A percentile compares a stretch with the other conserved stretches of the same genome.
These are phyloP conservation scores for Axinella damicornis DNA, from an alignment of 37 sponge, comb jelly and placozoan genomes.

Conservation along the genomic window DNA sequence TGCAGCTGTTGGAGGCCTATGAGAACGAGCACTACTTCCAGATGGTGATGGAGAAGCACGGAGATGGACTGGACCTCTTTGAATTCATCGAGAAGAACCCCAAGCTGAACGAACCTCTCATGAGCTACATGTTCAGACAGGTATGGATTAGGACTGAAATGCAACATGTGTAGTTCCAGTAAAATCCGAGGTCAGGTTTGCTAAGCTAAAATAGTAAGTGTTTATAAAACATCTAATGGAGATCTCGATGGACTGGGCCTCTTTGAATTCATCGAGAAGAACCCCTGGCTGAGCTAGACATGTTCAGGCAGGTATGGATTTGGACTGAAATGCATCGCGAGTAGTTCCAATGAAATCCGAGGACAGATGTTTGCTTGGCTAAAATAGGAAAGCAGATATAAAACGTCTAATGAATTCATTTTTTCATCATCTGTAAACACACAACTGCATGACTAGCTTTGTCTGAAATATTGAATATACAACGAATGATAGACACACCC, in stretches of 20 bases:
- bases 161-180: too few relatives aligned
- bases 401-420: too few relatives aligned
- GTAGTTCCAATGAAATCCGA: too few relatives aligned
- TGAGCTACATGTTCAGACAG: conserved; percentile 96
- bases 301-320: conserved; percentile 86
- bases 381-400: too few relatives aligned
- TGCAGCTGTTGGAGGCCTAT: conserved; percentile 85
- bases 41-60: conserved; percentile 97
- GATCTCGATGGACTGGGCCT: conserved; percentile 84
- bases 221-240: too few relatives aligned
- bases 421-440: too few relatives aligned
- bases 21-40: conserved; percentile 91
- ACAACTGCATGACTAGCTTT: too few relatives aligned
- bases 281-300: conserved; percentile 81
- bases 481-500: too few relatives aligned
- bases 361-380: too few relatives aligned
- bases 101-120: conserved; percentile 70
- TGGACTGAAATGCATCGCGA: background rate
- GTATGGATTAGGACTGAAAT: conserved; percentile 14
- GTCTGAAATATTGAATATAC: too few relatives aligned
- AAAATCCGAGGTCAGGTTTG: too few relatives aligned
- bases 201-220: too few relatives aligned
- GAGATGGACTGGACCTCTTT: conserved; percentile 94
- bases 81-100: conserved; percentile 89
- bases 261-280: conserved; percentile 89